Evolutionary conservation across 1,140 invertebrate genomes (phyloP).

Genomic region (Geopemphigus sp.): DNA sequence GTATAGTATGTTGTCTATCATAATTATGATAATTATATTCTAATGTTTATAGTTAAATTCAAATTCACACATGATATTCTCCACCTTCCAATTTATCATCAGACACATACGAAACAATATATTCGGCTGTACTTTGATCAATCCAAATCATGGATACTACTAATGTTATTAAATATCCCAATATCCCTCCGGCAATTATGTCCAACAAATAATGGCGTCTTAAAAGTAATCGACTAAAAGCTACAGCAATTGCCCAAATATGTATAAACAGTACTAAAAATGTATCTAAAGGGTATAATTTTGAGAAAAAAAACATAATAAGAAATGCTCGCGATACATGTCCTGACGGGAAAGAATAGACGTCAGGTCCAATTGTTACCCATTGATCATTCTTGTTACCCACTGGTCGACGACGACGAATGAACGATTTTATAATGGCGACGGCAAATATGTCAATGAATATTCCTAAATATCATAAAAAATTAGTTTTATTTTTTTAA

Average conservation of each 20-base stretch:
- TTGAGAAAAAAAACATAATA: slow-evolving; percentile 69
- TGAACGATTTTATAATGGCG: slow-evolving; percentile 75
- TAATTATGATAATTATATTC: not conserved
- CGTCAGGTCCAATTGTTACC: slow-evolving; percentile 69
- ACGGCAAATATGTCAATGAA: slow-evolving; percentile 82
- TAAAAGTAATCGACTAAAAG: slow-evolving; percentile 75
- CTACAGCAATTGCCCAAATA: slow-evolving; percentile 73
- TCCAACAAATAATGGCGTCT: slow-evolving; percentile 86
- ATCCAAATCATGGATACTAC: slow-evolving; percentile 70
- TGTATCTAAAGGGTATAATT: slow-evolving; percentile 61
- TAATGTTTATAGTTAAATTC: not conserved
- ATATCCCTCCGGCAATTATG: slow-evolving; percentile 69
- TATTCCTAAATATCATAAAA: slow-evolving; percentile 66
- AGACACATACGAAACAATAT: slow-evolving; percentile 59
- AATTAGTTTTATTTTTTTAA: not conserved
- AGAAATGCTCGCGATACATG: slow-evolving; percentile 85
- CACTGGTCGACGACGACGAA: slow-evolving; percentile 72
- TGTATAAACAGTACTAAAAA: slow-evolving; percentile 65
- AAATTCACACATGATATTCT: slow-evolving; percentile 59
- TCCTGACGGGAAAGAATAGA: slow-evolving; percentile 94
- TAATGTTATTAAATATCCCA: slow-evolving; percentile 74
- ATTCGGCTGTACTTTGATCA: slow-evolving; percentile 58
- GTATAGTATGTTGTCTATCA: not conserved
- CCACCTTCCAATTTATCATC: slow-evolving; percentile 62
- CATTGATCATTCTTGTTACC: slow-evolving; percentile 65